Conservation (phyloP, 64 coral and sea anemone species). For the Hydrozoanthus tunicans region DNA sequence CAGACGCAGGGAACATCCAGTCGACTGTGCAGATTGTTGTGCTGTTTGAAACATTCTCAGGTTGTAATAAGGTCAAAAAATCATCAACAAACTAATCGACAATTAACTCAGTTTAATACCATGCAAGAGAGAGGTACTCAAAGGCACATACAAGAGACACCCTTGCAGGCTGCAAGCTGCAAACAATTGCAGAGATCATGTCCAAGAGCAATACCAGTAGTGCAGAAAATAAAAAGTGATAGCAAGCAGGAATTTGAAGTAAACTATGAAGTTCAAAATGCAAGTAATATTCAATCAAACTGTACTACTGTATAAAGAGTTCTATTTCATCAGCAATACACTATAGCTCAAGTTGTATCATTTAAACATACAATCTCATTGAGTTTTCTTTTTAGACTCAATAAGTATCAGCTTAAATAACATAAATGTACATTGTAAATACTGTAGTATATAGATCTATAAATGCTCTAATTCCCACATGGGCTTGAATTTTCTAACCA, state of each 20-base stretch:
- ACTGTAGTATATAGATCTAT: too few species aligned
- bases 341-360: too few species aligned
- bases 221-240: not conserved
- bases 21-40: not conserved
- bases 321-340: not conserved
- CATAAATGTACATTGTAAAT: too few species aligned
- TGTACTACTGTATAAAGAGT: not conserved
- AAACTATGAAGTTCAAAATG: not conserved
- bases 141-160: not conserved
- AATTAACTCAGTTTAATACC: not conserved
- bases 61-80: not conserved
- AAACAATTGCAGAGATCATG: not conserved
- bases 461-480: too few species aligned
- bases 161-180: not conserved
- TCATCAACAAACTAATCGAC: not conserved
- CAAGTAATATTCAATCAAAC: not conserved
- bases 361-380: too few species aligned
- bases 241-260: not conserved
- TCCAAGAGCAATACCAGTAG: not conserved
- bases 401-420: too few species aligned
- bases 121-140: not conserved
- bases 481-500: too few species aligned
- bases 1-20: not conserved
- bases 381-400: too few species aligned
- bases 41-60: conserved; percentile 9